These are phyloP conservation scores for Clupea harengus DNA, from an alignment of 2,113 vertebrate genomes.

Conservation along the genomic window DNA sequence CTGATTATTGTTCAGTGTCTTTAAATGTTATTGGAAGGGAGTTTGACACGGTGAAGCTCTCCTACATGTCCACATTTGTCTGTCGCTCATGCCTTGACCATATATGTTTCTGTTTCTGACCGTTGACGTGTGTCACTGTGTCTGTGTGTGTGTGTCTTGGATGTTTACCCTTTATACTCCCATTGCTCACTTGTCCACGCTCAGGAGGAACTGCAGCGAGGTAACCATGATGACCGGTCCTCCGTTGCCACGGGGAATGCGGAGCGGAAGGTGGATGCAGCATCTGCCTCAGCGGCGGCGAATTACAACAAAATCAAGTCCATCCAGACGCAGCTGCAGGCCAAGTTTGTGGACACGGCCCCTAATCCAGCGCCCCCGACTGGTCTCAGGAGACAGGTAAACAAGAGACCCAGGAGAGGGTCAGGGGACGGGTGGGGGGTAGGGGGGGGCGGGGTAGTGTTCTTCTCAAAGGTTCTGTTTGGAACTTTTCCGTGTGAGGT, in stretches of 20 bases:
- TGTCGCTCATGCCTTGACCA: not conserved
- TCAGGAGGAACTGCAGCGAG: conserved; percentile 81
- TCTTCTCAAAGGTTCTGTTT: not conserved
- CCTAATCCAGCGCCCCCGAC: conserved; percentile 69
- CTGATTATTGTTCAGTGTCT: conserved; percentile 10
- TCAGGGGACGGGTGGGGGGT: not conserved
- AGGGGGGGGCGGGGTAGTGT: not conserved
- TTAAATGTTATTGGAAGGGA: not conserved
- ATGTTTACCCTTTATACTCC: not conserved
- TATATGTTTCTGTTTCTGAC: not conserved
- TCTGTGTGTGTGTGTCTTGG: not conserved
- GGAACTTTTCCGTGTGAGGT: not conserved
- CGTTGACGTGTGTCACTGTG: not conserved
- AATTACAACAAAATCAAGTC: conserved; percentile 97
- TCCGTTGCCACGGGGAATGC: conserved; percentile 67
- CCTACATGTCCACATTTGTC: not conserved
- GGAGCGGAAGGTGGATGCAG: conserved; percentile 77
- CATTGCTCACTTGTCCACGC: not conserved
- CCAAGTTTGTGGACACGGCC: conserved; percentile 95
- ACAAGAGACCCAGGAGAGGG: not conserved
- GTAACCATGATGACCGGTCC: conserved; percentile 74
- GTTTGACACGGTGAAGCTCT: not conserved
- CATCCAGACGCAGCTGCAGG: conserved; percentile 94
- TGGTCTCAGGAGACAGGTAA: conserved; percentile 87
- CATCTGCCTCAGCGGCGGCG: conserved; percentile 57